phyloP scores from a whole-genome alignment of 2,797 vertebrate species.

The Siniperca undulata region DNA sequence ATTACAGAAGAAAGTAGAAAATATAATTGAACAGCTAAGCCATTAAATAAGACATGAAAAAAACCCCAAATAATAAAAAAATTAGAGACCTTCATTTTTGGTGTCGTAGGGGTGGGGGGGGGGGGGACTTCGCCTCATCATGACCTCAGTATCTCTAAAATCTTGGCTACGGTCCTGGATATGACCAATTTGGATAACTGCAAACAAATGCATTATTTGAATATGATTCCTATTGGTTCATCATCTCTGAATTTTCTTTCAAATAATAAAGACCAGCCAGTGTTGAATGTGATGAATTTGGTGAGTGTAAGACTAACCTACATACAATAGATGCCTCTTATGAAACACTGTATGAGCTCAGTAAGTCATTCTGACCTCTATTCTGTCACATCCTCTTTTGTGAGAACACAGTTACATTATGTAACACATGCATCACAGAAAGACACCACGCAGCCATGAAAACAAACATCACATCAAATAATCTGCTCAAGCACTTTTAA shows the following conservation, averaged over 20 bases:
- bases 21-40: background rate
- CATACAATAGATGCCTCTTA: conserved; percentile 57
- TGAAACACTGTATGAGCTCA: conserved; percentile 66
- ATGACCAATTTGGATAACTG: background rate
- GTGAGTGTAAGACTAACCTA: conserved; percentile 47
- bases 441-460: conserved; percentile 37
- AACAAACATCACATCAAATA: background rate
- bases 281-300: background rate
- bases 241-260: background rate
- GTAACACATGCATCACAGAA: conserved; percentile 62
- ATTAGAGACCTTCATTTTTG: background rate
- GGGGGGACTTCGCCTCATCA: background rate
- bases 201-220: background rate
- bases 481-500: conserved; percentile 9
- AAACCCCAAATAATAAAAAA: background rate
- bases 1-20: too few relatives aligned
- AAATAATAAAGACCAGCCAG: background rate
- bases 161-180: background rate
- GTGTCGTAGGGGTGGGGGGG: background rate
- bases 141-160: background rate
- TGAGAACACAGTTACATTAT: conserved; percentile 73
- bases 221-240: background rate
- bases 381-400: conserved; percentile 74
- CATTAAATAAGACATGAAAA: background rate
- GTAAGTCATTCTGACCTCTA: conserved; percentile 76